phyloP scores from a whole-genome alignment of 2,888 invertebrate genomes.

The Orthosia cruda region DNA sequence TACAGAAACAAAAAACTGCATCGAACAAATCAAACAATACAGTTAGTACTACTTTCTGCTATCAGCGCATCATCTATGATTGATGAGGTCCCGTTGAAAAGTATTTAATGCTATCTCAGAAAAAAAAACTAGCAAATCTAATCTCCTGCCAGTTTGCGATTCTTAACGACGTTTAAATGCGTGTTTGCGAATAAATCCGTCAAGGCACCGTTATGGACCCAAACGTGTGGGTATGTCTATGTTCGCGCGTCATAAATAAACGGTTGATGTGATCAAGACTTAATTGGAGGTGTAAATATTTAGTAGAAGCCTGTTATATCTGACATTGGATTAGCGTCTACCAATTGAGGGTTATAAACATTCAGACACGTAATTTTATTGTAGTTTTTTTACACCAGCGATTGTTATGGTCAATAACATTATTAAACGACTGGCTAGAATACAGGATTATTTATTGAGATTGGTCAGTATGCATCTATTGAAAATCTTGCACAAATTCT shows the following conservation, averaged over 20 bases:
- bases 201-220: constrained; percentile 72
- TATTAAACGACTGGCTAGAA: neutral
- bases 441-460: neutral
- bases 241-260: constrained; percentile 47
- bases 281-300: constrained; percentile 42
- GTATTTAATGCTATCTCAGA: constrained; percentile 38
- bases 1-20: constrained; percentile 13
- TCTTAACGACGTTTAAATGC: constrained; percentile 67
- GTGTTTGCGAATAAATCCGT: constrained; percentile 72
- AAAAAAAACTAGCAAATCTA: constrained; percentile 47
- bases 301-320: constrained; percentile 22
- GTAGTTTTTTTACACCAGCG: neutral
- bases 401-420: neutral
- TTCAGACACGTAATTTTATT: neutral
- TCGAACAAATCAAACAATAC: constrained; percentile 44
- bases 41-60: constrained; percentile 39
- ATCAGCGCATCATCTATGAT: constrained; percentile 30
- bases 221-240: constrained; percentile 10
- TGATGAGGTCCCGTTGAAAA: constrained; percentile 51
- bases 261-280: constrained; percentile 17
- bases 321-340: constrained; percentile 29
- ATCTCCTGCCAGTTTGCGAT: constrained; percentile 54
- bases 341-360: constrained; percentile 14
- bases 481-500: neutral
- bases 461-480: neutral